Evolutionary conservation across 2,888 invertebrate species (phyloP).

Genomic region (Malthinus flaveolus): DNA sequence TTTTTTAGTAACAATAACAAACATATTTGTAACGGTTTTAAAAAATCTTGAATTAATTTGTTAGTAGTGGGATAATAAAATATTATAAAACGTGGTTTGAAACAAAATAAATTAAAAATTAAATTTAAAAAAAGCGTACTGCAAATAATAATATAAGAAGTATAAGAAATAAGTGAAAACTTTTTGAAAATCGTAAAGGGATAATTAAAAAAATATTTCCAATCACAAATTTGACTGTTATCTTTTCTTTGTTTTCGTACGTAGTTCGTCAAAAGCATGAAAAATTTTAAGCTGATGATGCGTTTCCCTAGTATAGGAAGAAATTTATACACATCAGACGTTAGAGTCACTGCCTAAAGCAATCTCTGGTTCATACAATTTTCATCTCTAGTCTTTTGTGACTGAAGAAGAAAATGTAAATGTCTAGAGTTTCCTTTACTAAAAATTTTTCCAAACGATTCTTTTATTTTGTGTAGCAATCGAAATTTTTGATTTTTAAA

Average conservation of each 20-base stretch:
- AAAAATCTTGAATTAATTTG: neutral
- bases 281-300: conserved; percentile 18
- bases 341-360: conserved; percentile 35
- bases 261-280: too few relatives aligned
- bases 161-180: neutral
- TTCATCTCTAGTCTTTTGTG: conserved; percentile 32
- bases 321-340: conserved; percentile 29
- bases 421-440: too few relatives aligned
- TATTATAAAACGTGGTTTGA: neutral
- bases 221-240: too few relatives aligned
- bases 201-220: too few relatives aligned
- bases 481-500: too few relatives aligned
- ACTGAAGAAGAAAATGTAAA: neutral
- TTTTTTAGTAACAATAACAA: conserved; percentile 51
- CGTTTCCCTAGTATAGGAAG: conserved; percentile 20
- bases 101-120: neutral
- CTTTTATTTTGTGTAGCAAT: too few relatives aligned
- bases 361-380: conserved; percentile 41
- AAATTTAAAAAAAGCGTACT: neutral
- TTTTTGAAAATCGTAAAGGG: too few relatives aligned
- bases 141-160: neutral
- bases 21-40: conserved; percentile 22
- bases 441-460: too few relatives aligned
- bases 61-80: neutral
- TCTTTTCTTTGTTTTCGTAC: too few relatives aligned